Conservation (phyloP, 2,888 invertebrate genomes). For the Diaphora mendica region DNA sequence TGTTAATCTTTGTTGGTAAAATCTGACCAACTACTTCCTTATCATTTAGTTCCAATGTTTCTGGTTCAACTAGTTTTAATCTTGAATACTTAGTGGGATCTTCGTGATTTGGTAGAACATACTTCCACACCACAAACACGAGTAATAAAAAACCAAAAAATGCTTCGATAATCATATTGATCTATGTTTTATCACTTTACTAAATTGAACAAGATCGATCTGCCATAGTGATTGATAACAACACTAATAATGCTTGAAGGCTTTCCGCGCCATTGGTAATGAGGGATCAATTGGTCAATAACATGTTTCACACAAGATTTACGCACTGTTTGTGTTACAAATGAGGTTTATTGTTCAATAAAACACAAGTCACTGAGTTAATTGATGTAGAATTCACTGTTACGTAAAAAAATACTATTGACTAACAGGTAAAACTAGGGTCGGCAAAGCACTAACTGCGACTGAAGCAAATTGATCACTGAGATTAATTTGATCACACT, state of each 20-base stretch:
- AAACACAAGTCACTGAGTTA: slow-evolving; percentile 34
- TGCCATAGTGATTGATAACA: slow-evolving; percentile 49
- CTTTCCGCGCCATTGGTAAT: slow-evolving; percentile 69
- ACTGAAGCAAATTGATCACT: slow-evolving; percentile 66
- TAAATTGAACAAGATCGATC: slow-evolving; percentile 66
- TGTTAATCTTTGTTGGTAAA: slow-evolving; percentile 12
- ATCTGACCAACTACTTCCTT: slow-evolving; percentile 10
- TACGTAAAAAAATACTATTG: slow-evolving; percentile 29
- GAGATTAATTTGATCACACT: slow-evolving; percentile 58
- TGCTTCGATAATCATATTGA: slow-evolving; percentile 75
- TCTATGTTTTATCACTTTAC: slow-evolving; percentile 70
- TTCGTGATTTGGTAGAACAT: slow-evolving; percentile 56
- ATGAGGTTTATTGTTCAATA: slow-evolving; percentile 26
- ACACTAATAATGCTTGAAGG: slow-evolving; percentile 61
- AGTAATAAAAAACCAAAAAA: slow-evolving; percentile 74
- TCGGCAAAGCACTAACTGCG: slow-evolving; percentile 58
- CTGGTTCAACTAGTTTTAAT: slow-evolving; percentile 27
- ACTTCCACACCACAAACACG: slow-evolving; percentile 75
- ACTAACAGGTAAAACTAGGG: slow-evolving; percentile 23
- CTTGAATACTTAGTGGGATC: slow-evolving; percentile 37
- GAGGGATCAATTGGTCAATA: slow-evolving; percentile 61
- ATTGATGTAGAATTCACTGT: slow-evolving; percentile 39
- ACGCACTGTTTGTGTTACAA: slow-evolving; percentile 51
- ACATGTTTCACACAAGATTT: slow-evolving; percentile 59
- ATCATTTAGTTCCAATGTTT: slow-evolving; percentile 12